Percentiles rank a stretch among this genome's conserved stretches.
Evolutionary conservation across 2,888 invertebrate genomes (phyloP).

Genomic region (Hydriomena furcata): DNA sequence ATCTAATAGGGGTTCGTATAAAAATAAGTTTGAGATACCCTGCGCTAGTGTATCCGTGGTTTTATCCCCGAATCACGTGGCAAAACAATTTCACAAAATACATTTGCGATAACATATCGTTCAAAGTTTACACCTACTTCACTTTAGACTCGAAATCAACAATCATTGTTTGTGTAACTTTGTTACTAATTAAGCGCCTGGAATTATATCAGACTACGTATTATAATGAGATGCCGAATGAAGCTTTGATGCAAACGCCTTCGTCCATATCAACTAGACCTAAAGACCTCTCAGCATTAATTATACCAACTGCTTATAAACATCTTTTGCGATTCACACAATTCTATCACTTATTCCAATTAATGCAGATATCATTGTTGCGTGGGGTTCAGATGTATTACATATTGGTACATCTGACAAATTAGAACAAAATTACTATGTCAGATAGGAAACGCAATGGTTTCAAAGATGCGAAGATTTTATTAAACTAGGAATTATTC

Average conservation of each 20-base stretch:
- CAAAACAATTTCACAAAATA: too few species aligned
- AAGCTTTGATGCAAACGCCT: constrained; percentile 13
- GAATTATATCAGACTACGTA: constrained; percentile 2
- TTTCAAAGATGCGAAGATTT: too few species aligned
- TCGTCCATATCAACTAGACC: constrained; percentile 14
- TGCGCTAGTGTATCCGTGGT: too few species aligned
- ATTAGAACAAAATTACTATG: constrained; percentile 17
- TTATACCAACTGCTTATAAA: constrained; percentile 1
- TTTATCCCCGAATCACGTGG: too few species aligned
- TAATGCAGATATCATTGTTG: constrained; percentile 5
- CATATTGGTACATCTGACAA: constrained; percentile 14
- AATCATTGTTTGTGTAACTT: not conserved
- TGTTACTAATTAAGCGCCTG: too few species aligned
- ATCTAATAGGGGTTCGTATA: too few species aligned
- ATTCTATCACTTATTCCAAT: constrained; percentile 10
- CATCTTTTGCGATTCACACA: not conserved
- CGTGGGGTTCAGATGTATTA: constrained; percentile 6
- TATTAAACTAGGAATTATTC: too few species aligned
- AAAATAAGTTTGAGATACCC: too few species aligned
- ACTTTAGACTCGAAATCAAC: too few species aligned
- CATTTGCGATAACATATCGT: too few species aligned
- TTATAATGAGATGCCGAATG: constrained; percentile 14
- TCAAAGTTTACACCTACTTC: too few species aligned
- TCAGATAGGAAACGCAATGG: constrained; percentile 5
- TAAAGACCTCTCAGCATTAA: constrained; percentile 18